Percentiles rank a stretch among this genome's conserved stretches.
Evolutionary conservation across 1,140 invertebrate genomes (phyloP).

Genomic region (Drosophila murphyi): DNA sequence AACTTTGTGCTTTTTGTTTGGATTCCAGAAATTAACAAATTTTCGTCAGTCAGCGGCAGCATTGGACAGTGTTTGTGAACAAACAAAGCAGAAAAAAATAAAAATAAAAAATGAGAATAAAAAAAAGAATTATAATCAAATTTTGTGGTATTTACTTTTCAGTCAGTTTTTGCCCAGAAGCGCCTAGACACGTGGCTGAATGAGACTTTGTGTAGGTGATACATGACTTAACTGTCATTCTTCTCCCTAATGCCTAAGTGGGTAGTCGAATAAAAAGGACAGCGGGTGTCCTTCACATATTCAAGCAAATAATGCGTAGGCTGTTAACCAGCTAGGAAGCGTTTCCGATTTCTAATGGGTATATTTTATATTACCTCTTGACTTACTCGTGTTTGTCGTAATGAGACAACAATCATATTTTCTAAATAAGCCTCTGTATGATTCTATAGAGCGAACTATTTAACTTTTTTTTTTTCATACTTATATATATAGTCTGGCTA

Average conservation of each 20-base stretch:
- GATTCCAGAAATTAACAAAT: neutral
- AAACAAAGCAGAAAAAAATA: constrained; percentile 4
- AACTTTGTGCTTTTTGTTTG: constrained; percentile 44
- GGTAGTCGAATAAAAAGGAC: constrained; percentile 1
- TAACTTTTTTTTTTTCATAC: no score
- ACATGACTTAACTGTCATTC: neutral
- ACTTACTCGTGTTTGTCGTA: neutral
- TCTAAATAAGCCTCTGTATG: no score
- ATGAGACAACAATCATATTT: neutral
- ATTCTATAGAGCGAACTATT: no score
- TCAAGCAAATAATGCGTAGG: neutral
- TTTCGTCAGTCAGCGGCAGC: constrained; percentile 11
- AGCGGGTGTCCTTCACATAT: constrained; percentile 7
- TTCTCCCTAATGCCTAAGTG: neutral
- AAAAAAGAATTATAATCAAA: constrained; percentile 43
- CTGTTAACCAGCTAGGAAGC: constrained; percentile 5
- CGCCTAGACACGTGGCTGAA: constrained; percentile 14
- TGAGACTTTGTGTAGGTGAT: constrained; percentile 11
- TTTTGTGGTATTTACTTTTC: constrained; percentile 61
- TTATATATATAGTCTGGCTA: no score
- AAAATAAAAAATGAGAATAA: neutral
- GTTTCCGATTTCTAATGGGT: neutral
- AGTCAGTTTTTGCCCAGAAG: constrained; percentile 50
- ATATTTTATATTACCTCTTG: neutral
- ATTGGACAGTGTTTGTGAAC: constrained; percentile 4